Evolutionary conservation across 37 sponge, comb jelly and placozoan species (phyloP).

Genomic region (Diacarnus erythraeanus): DNA sequence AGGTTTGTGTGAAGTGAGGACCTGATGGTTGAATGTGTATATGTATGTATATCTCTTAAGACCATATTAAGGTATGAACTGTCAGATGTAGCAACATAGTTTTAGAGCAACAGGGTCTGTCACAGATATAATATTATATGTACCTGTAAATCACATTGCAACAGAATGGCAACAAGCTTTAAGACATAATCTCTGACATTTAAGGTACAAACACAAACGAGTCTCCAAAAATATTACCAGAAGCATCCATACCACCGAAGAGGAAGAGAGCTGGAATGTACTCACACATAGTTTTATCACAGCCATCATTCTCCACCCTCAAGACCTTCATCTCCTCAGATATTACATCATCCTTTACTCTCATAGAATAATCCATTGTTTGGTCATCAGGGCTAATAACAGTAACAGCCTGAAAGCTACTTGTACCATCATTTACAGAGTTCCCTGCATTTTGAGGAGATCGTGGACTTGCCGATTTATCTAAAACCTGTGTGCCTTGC

Average conservation of each 20-base stretch:
- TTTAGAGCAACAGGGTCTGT: too few relatives aligned
- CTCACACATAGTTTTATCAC: background rate
- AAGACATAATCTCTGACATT: too few relatives aligned
- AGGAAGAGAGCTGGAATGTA: constrained; percentile 33
- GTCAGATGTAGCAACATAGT: too few relatives aligned
- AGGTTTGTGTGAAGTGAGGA: too few relatives aligned
- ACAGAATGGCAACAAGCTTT: too few relatives aligned
- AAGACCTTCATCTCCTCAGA: background rate
- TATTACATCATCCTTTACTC: background rate
- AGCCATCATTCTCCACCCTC: background rate
- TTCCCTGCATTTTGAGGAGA: background rate
- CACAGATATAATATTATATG: too few relatives aligned
- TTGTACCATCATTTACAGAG: background rate
- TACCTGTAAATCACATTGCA: too few relatives aligned
- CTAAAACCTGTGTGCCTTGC: background rate
- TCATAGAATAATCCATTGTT: background rate
- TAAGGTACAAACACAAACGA: constrained; percentile 29
- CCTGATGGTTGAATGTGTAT: too few relatives aligned
- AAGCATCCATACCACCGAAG: constrained; percentile 69
- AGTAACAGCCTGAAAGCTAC: background rate
- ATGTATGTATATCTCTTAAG: too few relatives aligned
- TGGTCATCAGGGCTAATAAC: background rate
- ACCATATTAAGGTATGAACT: too few relatives aligned
- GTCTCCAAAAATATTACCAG: constrained; percentile 47
- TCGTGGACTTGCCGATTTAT: too few relatives aligned